Evolutionary conservation across 37 sponge, comb jelly and placozoan species (phyloP).

Genomic region (Aplysina aerophoba): DNA sequence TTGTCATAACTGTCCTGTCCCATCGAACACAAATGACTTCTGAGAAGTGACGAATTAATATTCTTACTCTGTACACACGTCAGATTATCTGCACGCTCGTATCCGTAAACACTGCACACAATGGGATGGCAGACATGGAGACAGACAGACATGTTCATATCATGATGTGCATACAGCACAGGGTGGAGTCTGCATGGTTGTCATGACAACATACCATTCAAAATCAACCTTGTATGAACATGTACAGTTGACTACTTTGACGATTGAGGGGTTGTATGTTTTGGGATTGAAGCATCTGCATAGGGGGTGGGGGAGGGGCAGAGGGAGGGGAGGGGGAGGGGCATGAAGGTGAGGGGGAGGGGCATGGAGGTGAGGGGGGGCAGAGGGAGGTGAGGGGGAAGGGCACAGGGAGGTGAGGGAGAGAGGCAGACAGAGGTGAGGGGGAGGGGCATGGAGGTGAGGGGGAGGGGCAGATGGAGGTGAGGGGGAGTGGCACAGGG

Average conservation of each 20-base stretch:
- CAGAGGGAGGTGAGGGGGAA: not conserved
- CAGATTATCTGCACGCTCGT: not conserved
- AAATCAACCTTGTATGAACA: not conserved
- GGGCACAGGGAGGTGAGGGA: not conserved
- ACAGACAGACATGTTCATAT: not conserved
- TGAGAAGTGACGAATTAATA: too few relatives aligned
- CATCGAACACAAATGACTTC: too few relatives aligned
- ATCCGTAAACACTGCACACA: not conserved
- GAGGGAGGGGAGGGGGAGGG: not conserved
- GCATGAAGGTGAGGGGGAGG: not conserved
- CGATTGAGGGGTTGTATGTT: not conserved
- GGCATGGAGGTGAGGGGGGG: not conserved
- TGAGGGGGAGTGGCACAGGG: not conserved
- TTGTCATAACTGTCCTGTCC: too few relatives aligned
- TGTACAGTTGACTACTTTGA: not conserved
- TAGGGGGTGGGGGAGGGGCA: not conserved
- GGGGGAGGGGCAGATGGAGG: not conserved
- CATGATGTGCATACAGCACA: not conserved
- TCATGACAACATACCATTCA: conserved; percentile 1
- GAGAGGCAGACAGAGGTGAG: not conserved
- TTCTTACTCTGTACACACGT: not conserved
- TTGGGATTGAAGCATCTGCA: not conserved
- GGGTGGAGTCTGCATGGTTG: too few relatives aligned
- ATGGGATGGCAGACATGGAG: too few relatives aligned
- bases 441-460: not conserved